These are phyloP conservation scores for Numenius phaeopus DNA, from an alignment of 2,797 vertebrate genomes.

Conservation along the genomic window DNA sequence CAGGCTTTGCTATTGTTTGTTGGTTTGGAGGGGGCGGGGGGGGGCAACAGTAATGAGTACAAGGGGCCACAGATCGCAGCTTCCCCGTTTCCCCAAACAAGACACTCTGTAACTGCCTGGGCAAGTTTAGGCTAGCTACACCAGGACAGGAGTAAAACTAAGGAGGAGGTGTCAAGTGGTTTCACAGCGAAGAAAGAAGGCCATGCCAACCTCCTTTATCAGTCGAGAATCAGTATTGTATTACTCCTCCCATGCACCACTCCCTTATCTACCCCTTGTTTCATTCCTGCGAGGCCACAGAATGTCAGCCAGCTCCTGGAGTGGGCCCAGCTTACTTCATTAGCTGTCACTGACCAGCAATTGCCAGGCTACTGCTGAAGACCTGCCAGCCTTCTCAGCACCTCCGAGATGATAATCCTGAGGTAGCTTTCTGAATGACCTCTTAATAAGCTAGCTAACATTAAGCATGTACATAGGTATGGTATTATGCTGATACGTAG, in stretches of 20 bases:
- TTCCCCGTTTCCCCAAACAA: not conserved
- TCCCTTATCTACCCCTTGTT: not conserved
- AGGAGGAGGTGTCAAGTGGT: not conserved
- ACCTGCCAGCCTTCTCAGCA: conserved; percentile 20
- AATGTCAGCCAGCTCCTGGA: not conserved
- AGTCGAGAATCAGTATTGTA: not conserved
- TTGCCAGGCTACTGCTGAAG: conserved; percentile 17
- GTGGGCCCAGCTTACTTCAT: not conserved
- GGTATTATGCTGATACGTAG: not conserved
- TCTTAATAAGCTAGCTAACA: not conserved
- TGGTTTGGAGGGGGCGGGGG: not conserved
- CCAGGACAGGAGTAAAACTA: not conserved
- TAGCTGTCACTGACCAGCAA: not conserved
- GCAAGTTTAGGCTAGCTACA: not conserved
- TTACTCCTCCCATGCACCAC: not conserved
- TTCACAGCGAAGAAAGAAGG: not conserved
- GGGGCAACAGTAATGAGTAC: not conserved
- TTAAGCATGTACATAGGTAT: not conserved
- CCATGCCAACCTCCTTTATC: not conserved
- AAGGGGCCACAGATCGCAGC: not conserved
- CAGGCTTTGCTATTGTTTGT: not conserved
- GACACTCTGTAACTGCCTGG: not conserved
- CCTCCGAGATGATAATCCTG: not conserved
- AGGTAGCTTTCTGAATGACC: not conserved
- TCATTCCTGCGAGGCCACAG: not conserved